Conservation (phyloP, 2,888 invertebrate species). For the Hybos culiciformis region DNA sequence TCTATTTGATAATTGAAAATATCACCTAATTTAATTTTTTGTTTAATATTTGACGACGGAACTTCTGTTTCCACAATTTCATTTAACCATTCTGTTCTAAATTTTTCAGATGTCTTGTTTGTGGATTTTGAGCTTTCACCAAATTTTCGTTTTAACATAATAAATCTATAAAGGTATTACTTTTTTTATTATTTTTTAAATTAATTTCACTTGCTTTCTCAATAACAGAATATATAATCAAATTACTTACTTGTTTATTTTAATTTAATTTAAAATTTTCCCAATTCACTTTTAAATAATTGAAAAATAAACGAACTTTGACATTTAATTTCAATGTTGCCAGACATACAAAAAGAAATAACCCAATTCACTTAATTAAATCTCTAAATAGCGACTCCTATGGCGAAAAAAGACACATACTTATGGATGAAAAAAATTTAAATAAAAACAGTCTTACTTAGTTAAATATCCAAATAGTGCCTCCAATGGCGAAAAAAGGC, state of each 20-base stretch:
- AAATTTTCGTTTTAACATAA: slow-evolving; percentile 4
- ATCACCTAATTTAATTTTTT: slow-evolving; percentile 3
- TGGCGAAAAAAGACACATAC: too few species aligned
- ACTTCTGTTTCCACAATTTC: slow-evolving; percentile 1
- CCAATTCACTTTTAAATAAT: too few species aligned
- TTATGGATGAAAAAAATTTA: too few species aligned
- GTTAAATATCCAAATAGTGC: too few species aligned
- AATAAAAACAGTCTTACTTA: too few species aligned
- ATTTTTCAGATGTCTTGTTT: slow-evolving; percentile 3
- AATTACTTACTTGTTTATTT: too few species aligned
- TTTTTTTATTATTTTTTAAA: not conserved
- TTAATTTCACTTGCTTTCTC: not conserved
- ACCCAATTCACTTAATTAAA: not conserved
- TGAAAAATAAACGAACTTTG: too few species aligned
- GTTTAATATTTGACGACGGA: slow-evolving; percentile 3
- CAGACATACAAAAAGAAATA: not conserved
- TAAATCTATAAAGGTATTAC: slow-evolving; percentile 1
- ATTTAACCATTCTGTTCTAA: slow-evolving; percentile 5
- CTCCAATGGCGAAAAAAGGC: too few species aligned
- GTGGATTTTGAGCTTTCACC: slow-evolving; percentile 1
- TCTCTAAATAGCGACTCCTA: too few species aligned
- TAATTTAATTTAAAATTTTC: too few species aligned
- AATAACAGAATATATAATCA: slow-evolving; percentile 1
- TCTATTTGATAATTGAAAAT: slow-evolving; percentile 5
- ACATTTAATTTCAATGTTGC: too few species aligned